Conservation (phyloP, 2,888 invertebrate species). For the Laspeyria flexula region DNA sequence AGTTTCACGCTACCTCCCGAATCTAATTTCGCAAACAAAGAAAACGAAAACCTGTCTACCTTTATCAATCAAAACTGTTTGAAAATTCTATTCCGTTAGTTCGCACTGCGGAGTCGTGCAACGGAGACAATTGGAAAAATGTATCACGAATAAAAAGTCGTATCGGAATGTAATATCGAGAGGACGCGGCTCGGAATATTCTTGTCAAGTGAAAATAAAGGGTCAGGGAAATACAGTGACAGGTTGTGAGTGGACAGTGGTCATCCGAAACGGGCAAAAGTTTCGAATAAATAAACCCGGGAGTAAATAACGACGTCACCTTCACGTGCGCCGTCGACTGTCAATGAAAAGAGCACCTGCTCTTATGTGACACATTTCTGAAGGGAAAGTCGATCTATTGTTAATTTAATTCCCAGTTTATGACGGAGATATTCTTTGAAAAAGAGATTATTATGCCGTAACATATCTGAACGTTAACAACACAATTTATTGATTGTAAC, state of each 20-base stretch:
- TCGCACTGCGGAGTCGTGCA: slow-evolving; percentile 72
- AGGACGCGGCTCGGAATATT: slow-evolving; percentile 78
- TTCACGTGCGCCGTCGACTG: slow-evolving; percentile 64
- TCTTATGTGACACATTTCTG: slow-evolving; percentile 70
- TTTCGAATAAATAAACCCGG: slow-evolving; percentile 81
- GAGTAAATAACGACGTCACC: slow-evolving; percentile 74
- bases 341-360: slow-evolving; percentile 68
- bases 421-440: slow-evolving; percentile 13
- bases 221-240: slow-evolving; percentile 82
- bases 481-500: slow-evolving; percentile 25
- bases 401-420: slow-evolving; percentile 51
- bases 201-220: slow-evolving; percentile 85
- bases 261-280: slow-evolving; percentile 74
- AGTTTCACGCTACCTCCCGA: slow-evolving; percentile 78
- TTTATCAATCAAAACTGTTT: slow-evolving; percentile 85
- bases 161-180: slow-evolving; percentile 84
- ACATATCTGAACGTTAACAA: slow-evolving; percentile 17
- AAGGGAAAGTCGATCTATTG: slow-evolving; percentile 65
- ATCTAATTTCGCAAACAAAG: slow-evolving; percentile 85
- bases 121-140: slow-evolving; percentile 83
- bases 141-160: slow-evolving; percentile 84
- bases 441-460: slow-evolving; percentile 8
- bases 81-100: slow-evolving; percentile 84
- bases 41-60: slow-evolving; percentile 84
- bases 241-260: slow-evolving; percentile 82